Conservation (phyloP, 2,888 invertebrate genomes). For the Pinctada fucata region DNA sequence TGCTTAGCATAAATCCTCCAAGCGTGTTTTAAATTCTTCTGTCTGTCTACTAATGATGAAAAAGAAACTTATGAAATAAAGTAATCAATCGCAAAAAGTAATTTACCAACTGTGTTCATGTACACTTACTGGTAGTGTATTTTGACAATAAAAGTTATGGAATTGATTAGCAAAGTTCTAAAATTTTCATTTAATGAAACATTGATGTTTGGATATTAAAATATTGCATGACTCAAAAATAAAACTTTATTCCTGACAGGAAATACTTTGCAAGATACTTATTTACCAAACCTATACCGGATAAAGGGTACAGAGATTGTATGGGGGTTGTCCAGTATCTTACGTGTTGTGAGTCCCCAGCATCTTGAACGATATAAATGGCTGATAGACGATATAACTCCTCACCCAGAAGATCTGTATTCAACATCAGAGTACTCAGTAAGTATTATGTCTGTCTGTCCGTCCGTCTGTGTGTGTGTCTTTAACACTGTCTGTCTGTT, state of each 20-base stretch:
- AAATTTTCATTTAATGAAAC: no score
- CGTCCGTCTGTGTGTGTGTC: not conserved
- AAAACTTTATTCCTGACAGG: conserved; percentile 39
- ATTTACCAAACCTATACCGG: conserved; percentile 59
- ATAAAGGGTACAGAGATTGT: conserved; percentile 55
- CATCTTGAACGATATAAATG: conserved; percentile 63
- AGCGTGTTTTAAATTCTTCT: no score
- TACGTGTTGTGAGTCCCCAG: conserved; percentile 56
- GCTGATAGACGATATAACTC: conserved; percentile 66
- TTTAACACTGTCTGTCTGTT: not conserved
- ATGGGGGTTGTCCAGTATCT: conserved; percentile 65
- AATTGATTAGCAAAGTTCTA: no score
- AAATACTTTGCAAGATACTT: conserved; percentile 57
- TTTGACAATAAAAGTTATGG: no score
- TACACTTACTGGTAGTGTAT: no score
- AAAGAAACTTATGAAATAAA: no score
- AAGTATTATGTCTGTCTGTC: conserved; percentile 26
- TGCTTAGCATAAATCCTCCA: no score
- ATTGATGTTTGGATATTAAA: no score
- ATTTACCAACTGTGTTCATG: no score
- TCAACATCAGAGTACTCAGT: conserved; percentile 64
- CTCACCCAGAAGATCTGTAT: conserved; percentile 56
- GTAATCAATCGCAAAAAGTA: no score
- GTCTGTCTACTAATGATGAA: no score
- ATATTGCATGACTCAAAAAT: no score